Percentiles rank a stretch among this genome's conserved stretches.
Conservation (phyloP, 2,113 vertebrate species). For the Candoia aspera region DNA sequence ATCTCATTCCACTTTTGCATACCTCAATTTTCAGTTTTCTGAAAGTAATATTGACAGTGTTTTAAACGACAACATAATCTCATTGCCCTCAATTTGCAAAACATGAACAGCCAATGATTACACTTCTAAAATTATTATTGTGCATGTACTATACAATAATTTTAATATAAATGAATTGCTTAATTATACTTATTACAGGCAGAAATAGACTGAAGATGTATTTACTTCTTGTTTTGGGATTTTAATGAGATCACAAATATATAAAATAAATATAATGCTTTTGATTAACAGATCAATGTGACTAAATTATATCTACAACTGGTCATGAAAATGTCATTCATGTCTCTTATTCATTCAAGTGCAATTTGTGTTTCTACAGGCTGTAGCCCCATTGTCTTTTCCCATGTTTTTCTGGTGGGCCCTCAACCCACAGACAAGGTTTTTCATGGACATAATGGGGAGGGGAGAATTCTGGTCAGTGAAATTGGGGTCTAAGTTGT, state of each 20-base stretch:
- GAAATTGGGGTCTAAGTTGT: background rate
- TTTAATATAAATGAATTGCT: slow-evolving; percentile 55
- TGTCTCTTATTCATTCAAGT: background rate
- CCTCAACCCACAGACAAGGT: background rate
- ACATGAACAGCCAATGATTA: slow-evolving; percentile 68
- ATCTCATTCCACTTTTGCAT: slow-evolving; percentile 36
- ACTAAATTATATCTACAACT: slow-evolving; percentile 26
- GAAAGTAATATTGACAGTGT: slow-evolving; percentile 54
- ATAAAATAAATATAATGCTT: slow-evolving; percentile 45
- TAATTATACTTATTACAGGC: slow-evolving; percentile 66
- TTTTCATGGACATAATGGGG: background rate
- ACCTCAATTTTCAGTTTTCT: slow-evolving; percentile 45
- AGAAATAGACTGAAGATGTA: slow-evolving; percentile 69
- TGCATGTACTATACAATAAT: slow-evolving; percentile 70
- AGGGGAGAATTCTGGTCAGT: background rate
- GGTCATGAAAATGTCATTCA: background rate
- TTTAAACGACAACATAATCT: slow-evolving; percentile 63
- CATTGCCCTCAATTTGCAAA: slow-evolving; percentile 64
- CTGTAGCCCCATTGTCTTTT: background rate
- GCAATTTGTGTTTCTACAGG: background rate
- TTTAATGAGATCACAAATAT: slow-evolving; percentile 66
- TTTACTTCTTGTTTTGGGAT: slow-evolving; percentile 68
- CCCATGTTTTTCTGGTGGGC: background rate
- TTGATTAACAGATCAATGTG: slow-evolving; percentile 29
- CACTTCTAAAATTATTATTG: slow-evolving; percentile 63